These are phyloP conservation scores for Cacoxenus indagator DNA, from an alignment of 2,888 invertebrate genomes.

Conservation along the genomic window DNA sequence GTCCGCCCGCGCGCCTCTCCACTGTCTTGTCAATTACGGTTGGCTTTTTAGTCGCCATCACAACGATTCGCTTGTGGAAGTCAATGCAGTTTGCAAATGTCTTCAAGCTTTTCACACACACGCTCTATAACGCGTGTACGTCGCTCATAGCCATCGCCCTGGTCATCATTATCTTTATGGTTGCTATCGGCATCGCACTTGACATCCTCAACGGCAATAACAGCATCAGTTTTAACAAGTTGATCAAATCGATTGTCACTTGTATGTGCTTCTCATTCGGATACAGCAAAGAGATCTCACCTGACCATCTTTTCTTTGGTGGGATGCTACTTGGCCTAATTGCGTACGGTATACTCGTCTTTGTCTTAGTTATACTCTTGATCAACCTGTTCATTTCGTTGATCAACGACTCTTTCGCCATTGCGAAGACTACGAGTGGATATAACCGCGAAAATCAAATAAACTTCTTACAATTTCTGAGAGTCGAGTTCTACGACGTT, in stretches of 20 bases:
- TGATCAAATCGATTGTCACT: conserved; percentile 44
- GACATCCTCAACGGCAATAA: conserved; percentile 53
- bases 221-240: conserved; percentile 38
- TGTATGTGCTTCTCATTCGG: conserved; percentile 52
- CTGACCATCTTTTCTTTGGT: conserved; percentile 43
- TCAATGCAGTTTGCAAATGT: conserved; percentile 54
- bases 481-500: conserved; percentile 28
- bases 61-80: conserved; percentile 57
- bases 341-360: conserved; percentile 45
- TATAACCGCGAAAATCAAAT: conserved; percentile 24
- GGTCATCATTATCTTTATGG: conserved; percentile 44
- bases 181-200: conserved; percentile 42
- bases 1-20: conserved; percentile 44
- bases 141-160: conserved; percentile 39
- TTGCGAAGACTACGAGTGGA: conserved; percentile 35
- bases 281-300: conserved; percentile 35
- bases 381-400: conserved; percentile 54
- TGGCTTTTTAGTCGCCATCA: conserved; percentile 47
- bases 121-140: conserved; percentile 38
- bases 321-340: conserved; percentile 47
- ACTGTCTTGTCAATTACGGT: conserved; percentile 36
- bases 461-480: conserved; percentile 48
- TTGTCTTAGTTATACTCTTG: conserved; percentile 49
- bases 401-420: conserved; percentile 46
- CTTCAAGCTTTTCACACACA: conserved; percentile 52